Conservation (phyloP, 2,797 vertebrate genomes). For the Phataginus tetradactyla region DNA sequence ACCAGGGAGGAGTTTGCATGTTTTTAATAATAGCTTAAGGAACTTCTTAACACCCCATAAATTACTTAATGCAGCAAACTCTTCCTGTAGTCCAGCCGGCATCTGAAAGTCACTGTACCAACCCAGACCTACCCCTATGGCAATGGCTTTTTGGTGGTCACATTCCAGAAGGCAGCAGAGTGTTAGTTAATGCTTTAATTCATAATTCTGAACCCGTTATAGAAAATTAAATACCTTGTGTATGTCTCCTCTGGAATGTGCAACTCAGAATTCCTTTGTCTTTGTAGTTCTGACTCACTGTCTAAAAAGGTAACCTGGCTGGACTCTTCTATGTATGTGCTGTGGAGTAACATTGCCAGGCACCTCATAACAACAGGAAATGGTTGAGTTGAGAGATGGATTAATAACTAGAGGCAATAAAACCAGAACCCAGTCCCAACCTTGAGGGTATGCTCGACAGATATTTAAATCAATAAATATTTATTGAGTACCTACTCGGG, state of each 20-base stretch:
- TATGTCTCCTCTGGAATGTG: not conserved
- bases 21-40: conserved; percentile 91
- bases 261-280: conserved; percentile 19
- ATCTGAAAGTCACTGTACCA: conserved; percentile 52
- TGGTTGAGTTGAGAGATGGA: not conserved
- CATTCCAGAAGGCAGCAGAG: conserved; percentile 48
- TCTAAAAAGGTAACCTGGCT: not conserved
- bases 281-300: not conserved
- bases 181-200: conserved; percentile 52
- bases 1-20: conserved; percentile 88
- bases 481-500: not conserved
- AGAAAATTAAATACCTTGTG: not conserved
- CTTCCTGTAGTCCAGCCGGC: conserved; percentile 87
- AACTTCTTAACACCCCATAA: conserved; percentile 91
- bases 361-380: not conserved
- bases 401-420: not conserved
- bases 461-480: conserved; percentile 23
- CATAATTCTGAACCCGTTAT: not conserved
- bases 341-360: not conserved
- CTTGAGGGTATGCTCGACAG: not conserved
- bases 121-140: conserved; percentile 64
- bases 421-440: not conserved
- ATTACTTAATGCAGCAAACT: conserved; percentile 89
- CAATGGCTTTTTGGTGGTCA: conserved; percentile 50
- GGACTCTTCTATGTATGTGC: not conserved